A percentile compares a stretch with the other conserved stretches of the same genome.
Evolutionary conservation across 2,888 invertebrate genomes (phyloP).

Genomic region (Cosmia trapezina): DNA sequence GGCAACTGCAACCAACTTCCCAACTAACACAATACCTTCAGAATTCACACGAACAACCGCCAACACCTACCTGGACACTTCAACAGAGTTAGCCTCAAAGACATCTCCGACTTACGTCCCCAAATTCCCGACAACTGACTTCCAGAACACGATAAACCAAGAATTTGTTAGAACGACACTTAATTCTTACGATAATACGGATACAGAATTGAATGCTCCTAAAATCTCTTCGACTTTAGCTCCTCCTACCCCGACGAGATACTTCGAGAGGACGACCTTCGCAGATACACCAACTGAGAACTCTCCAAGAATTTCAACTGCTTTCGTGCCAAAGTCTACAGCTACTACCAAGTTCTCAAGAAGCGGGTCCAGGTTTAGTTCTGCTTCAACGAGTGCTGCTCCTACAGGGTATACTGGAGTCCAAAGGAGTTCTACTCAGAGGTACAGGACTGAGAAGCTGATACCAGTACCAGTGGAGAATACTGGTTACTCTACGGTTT

Average conservation of each 20-base stretch:
- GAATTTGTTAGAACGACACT: conserved; percentile 51
- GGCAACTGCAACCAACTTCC: conserved; percentile 45
- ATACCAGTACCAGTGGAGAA: conserved; percentile 78
- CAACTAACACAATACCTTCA: conserved; percentile 51
- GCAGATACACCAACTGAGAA: conserved; percentile 48
- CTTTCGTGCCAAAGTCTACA: conserved; percentile 51
- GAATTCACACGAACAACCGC: conserved; percentile 45
- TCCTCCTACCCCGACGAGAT: conserved; percentile 45
- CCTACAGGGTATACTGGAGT: conserved; percentile 51
- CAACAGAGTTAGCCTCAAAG: conserved; percentile 55
- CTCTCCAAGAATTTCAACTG: conserved; percentile 45
- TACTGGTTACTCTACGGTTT: conserved; percentile 76
- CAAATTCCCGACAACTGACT: conserved; percentile 54
- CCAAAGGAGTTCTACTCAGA: conserved; percentile 48
- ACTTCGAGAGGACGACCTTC: conserved; percentile 51
- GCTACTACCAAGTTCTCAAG: conserved; percentile 47
- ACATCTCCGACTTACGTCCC: conserved; percentile 55
- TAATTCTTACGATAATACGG: conserved; percentile 45
- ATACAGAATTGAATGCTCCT: conserved; percentile 47
- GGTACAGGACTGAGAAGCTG: conserved; percentile 69
- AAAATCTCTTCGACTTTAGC: conserved; percentile 57
- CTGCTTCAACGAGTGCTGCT: conserved; percentile 26
- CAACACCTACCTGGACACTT: conserved; percentile 57
- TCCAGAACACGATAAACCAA: conserved; percentile 49
- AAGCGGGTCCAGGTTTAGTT: conserved; percentile 39